phyloP scores from a whole-genome alignment of 1,140 invertebrate species.

The Nasonia longicornis region DNA sequence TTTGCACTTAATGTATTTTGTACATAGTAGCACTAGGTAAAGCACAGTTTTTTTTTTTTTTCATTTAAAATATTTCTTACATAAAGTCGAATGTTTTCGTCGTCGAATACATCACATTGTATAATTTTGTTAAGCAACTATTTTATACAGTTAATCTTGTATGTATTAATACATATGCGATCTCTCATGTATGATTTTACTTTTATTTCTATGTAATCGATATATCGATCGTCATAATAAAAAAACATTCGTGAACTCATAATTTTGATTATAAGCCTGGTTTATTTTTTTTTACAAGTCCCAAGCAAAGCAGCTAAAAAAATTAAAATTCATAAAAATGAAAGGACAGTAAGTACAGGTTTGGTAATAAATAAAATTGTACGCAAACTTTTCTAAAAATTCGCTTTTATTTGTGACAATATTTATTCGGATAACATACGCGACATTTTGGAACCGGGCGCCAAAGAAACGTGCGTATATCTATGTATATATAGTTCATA shows the following conservation, averaged over 20 bases:
- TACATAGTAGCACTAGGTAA: constrained; percentile 17
- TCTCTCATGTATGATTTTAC: constrained; percentile 5
- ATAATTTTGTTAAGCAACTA: not conserved
- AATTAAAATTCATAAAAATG: not conserved
- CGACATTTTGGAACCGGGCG: constrained; percentile 38
- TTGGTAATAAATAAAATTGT: not conserved
- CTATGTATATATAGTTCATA: constrained; percentile 35
- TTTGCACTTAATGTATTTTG: constrained; percentile 22
- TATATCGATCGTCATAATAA: not conserved
- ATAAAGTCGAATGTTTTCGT: not conserved
- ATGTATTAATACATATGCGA: constrained; percentile 16
- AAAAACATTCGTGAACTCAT: not conserved
- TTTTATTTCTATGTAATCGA: constrained; percentile 13
- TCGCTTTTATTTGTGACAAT: constrained; percentile 49
- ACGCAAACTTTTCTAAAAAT: constrained; percentile 47
- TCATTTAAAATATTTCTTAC: constrained; percentile 17
- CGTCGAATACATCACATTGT: not conserved
- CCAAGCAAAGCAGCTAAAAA: not conserved
- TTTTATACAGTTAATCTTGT: constrained; percentile 6
- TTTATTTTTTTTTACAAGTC: not conserved
- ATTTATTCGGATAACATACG: constrained; percentile 44
- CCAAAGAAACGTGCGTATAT: constrained; percentile 38
- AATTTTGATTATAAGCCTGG: not conserved
- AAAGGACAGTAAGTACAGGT: not conserved
- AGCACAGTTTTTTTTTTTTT: constrained; percentile 37